phyloP scores from a whole-genome alignment of 2,113 vertebrate genomes.

The Equus przewalskii region DNA sequence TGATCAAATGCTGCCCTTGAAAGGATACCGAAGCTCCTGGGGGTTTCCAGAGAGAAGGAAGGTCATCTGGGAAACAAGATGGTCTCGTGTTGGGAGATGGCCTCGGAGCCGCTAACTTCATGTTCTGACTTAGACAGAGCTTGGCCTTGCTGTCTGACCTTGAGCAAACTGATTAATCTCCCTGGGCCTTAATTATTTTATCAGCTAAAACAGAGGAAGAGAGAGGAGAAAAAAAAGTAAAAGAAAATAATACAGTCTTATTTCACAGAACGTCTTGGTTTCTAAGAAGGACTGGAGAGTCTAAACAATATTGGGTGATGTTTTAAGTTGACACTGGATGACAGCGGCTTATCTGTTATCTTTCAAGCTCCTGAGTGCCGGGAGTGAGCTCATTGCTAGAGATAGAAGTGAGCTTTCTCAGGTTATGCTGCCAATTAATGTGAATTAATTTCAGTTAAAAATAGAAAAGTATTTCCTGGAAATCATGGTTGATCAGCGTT shows the following conservation, averaged over 20 bases:
- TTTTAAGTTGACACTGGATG: too few relatives aligned
- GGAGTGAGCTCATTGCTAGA: background rate
- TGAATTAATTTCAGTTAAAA: conserved; percentile 34
- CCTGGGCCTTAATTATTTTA: background rate
- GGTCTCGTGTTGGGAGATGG: background rate
- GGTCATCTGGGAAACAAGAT: background rate
- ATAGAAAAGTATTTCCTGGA: background rate
- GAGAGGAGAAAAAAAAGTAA: background rate
- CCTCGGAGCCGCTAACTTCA: background rate
- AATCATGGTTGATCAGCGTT: background rate
- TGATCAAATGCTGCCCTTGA: background rate
- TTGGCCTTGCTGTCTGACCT: background rate
- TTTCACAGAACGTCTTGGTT: background rate
- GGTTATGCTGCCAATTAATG: background rate
- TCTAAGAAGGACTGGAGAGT: background rate
- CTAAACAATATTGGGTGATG: background rate
- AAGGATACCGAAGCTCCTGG: background rate
- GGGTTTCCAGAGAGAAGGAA: background rate
- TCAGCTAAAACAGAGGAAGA: too few relatives aligned
- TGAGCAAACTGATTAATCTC: background rate
- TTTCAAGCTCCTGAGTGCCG: background rate
- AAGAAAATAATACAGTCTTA: background rate
- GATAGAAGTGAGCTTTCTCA: background rate
- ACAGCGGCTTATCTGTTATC: background rate
- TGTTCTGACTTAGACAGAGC: background rate